Conservation (phyloP, 2,888 invertebrate genomes). For the Caenorhabditis drosophilae region DNA sequence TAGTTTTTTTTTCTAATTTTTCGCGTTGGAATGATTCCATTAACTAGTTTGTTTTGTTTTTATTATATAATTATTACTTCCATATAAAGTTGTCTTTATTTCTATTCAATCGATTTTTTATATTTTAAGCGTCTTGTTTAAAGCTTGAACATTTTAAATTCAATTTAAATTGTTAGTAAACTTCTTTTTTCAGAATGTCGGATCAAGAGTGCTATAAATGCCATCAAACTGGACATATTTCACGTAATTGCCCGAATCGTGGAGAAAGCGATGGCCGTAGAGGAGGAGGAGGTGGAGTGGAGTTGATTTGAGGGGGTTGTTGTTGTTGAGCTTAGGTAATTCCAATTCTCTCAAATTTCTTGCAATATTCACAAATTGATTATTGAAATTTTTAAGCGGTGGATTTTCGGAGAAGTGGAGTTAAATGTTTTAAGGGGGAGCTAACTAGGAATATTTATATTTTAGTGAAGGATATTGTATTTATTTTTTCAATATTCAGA, state of each 20-base stretch:
- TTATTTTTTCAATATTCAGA: constrained; percentile 26
- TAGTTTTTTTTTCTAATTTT: constrained; percentile 3
- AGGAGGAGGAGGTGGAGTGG: constrained; percentile 40
- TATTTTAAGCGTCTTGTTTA: background rate
- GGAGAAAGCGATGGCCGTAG: constrained; percentile 27
- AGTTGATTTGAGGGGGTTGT: constrained; percentile 42
- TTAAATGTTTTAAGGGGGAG: constrained; percentile 28
- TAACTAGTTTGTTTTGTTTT: background rate
- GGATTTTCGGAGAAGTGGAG: constrained; percentile 36
- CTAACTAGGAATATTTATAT: constrained; percentile 6
- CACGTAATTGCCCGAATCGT: constrained; percentile 52
- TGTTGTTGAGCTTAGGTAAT: constrained; percentile 45
- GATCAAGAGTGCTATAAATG: constrained; percentile 61
- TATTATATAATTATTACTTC: background rate
- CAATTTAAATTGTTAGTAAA: background rate
- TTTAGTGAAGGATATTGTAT: background rate
- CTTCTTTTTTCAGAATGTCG: constrained; percentile 24
- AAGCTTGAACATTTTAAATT: too few species aligned
- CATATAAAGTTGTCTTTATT: background rate
- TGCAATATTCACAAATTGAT: constrained; percentile 14
- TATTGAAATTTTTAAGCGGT: constrained; percentile 13
- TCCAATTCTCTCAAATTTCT: constrained; percentile 31
- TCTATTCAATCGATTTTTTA: background rate
- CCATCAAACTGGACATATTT: constrained; percentile 62
- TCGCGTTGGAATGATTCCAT: background rate